Conservation (phyloP, 2,113 vertebrate species). For the Marmota monax region DNA sequence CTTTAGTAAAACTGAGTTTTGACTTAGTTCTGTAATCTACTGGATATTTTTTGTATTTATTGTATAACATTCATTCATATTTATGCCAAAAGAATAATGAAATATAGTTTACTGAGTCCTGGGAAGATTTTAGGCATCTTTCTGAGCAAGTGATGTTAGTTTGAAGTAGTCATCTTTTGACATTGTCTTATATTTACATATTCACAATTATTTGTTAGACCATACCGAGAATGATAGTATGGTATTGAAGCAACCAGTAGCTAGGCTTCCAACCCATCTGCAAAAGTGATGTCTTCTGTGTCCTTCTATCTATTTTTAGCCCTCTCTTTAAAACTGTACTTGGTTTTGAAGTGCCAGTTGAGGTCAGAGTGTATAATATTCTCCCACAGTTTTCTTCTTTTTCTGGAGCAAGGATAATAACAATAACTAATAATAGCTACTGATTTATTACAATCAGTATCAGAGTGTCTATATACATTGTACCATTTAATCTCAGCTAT, state of each 20-base stretch:
- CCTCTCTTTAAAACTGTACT: background rate
- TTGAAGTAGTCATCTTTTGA: background rate
- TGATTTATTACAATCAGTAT: background rate
- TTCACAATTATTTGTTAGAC: slow-evolving; percentile 21
- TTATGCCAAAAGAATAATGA: background rate
- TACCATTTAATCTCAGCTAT: slow-evolving; percentile 11
- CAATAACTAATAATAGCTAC: background rate
- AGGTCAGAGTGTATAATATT: background rate
- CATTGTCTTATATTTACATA: background rate
- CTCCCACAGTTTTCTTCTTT: background rate
- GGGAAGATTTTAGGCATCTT: background rate
- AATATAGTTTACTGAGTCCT: slow-evolving; percentile 23
- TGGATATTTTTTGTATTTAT: background rate
- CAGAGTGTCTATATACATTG: background rate
- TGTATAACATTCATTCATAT: background rate
- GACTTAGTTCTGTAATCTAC: background rate
- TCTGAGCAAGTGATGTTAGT: background rate
- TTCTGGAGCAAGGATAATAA: background rate
- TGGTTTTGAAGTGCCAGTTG: background rate
- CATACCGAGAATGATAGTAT: background rate
- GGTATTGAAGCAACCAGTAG: background rate
- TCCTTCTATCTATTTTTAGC: background rate
- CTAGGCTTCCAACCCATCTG: background rate
- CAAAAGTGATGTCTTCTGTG: slow-evolving; percentile 24
- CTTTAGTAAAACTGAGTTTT: slow-evolving; percentile 1